A percentile compares a stretch with the other conserved stretches of the same genome.
phyloP scores from a whole-genome alignment of 35 echinoderm and acorn worm species.

The Ophiothrix spiculata region DNA sequence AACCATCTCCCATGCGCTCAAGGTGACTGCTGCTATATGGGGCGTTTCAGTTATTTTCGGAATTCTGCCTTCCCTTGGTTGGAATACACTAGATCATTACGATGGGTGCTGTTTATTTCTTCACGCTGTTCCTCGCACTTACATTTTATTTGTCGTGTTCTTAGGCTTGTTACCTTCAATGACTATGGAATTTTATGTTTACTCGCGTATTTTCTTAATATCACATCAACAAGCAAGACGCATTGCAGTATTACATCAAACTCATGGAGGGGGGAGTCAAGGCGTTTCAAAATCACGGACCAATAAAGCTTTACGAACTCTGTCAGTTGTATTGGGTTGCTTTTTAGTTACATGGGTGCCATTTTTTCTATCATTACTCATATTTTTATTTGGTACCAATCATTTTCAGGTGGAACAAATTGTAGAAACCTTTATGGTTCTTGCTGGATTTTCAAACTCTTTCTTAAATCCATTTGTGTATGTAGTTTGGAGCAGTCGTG shows the following conservation, averaged over 20 bases:
- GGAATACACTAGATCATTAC: slow-evolving; percentile 7
- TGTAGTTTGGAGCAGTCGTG: slow-evolving; percentile 52
- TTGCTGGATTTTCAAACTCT: slow-evolving; percentile 54
- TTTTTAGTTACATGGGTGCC: slow-evolving; percentile 62
- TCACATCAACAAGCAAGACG: slow-evolving; percentile 37
- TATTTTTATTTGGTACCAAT: slow-evolving; percentile 1
- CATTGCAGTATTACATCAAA: slow-evolving; percentile 32
- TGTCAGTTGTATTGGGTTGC: slow-evolving; percentile 55
- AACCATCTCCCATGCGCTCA: slow-evolving; percentile 1
- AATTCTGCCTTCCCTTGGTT: slow-evolving; percentile 35
- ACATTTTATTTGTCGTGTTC: slow-evolving; percentile 34
- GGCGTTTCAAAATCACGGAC: background rate
- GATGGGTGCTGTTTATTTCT: slow-evolving; percentile 37
- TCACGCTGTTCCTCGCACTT: slow-evolving; percentile 11
- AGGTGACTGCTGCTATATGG: slow-evolving; percentile 26
- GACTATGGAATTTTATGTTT: slow-evolving; percentile 42
- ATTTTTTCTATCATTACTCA: slow-evolving; percentile 37
- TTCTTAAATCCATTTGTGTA: slow-evolving; percentile 57
- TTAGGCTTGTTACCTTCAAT: slow-evolving; percentile 23
- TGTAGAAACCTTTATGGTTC: slow-evolving; percentile 31
- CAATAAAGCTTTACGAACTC: slow-evolving; percentile 44
- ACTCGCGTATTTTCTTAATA: slow-evolving; percentile 38
- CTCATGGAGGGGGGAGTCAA: background rate
- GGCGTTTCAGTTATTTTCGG: slow-evolving; percentile 18
- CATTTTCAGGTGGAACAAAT: slow-evolving; percentile 12